Percentiles rank a stretch among this genome's conserved stretches.
phyloP scores from a whole-genome alignment of 2,797 vertebrate genomes.

The Bradypodion ventrale region DNA sequence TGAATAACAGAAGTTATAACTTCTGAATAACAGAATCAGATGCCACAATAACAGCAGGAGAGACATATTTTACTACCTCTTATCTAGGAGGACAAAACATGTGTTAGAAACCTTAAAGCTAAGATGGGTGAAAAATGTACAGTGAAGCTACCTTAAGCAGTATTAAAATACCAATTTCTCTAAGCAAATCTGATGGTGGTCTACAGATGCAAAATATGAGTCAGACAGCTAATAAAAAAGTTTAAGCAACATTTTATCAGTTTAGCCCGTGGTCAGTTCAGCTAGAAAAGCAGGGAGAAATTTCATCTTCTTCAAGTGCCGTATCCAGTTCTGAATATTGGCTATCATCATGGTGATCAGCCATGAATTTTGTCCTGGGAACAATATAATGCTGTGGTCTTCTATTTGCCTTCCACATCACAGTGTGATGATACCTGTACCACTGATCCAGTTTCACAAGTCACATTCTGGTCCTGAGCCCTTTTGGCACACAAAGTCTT shows the following conservation, averaged over 20 bases:
- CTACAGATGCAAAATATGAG: not conserved
- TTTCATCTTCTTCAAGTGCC: too few relatives aligned
- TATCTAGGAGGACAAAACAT: not conserved
- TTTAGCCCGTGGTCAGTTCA: not conserved
- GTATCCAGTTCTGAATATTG: too few relatives aligned
- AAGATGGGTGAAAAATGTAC: not conserved
- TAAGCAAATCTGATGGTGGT: not conserved
- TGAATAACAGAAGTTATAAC: too few relatives aligned
- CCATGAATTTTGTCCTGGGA: too few relatives aligned
- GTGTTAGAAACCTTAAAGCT: not conserved
- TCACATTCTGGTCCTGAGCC: too few relatives aligned
- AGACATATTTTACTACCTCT: not conserved
- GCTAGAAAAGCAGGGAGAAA: not conserved
- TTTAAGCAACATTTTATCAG: not conserved
- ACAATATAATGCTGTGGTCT: too few relatives aligned
- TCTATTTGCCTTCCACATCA: too few relatives aligned
- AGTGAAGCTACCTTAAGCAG: not conserved
- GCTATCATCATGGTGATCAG: too few relatives aligned
- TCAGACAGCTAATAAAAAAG: not conserved
- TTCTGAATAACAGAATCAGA: not conserved
- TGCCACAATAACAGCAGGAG: not conserved
- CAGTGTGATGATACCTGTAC: too few relatives aligned
- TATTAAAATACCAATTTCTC: not conserved
- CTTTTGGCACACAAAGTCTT: too few relatives aligned
- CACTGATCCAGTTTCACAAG: too few relatives aligned